Base-by-base conservation (phyloP, 2,113 vertebrate genomes). In the Phoxinus phoxinus region DNA sequence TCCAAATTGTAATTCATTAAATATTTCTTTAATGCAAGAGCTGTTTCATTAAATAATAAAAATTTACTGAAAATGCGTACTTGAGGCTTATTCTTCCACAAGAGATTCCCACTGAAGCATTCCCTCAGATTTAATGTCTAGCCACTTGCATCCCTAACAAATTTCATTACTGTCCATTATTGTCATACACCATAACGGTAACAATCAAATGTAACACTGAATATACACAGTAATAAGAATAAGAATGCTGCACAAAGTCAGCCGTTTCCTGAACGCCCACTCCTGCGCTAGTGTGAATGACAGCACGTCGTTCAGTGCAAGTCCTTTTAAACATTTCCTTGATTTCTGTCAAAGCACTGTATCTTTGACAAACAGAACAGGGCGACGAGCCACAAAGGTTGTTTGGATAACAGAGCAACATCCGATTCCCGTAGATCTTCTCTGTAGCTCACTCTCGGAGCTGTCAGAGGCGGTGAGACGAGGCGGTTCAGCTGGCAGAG, bases 291-390 rank as follows among this genome's bases (percentile, higher is more conserved):
- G 6, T 27, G 72, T 8, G 72, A 48, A 48, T 74, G 72, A 74
- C n/a, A 74, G 6, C 6, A 5, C 1, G 3, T 46, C 41, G 27
- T 74, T 74, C 41, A 25, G 25, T 74, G 37, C 72, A 17, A 48
- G 41, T 48, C n/a, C 41, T 74, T 74, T 74, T 1, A 74, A 74
- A n/a, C n/a, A 27, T 74, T 48, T 37, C 8, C 73, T 76, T 76
- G 73, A 76, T 53, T 53, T 76, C 81, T 73, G 67, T 73, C 67
- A 41, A 83, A 83, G 27, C 72, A 51, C 63, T 82, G 63, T 63
- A 44, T 82, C 25, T 71, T 69, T 71, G 63, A 53, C 80, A 82
- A 82, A 82, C 25, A 82, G 80, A 56, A 19, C 27, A 48, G 44
- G 41, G 80, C 17, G 25, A 10, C 10, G 6, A 51, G 44, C 37